A percentile compares a stretch with the other conserved stretches of the same genome.
Conservation (phyloP, 2,888 invertebrate genomes). For the Tetheella fluctuosa region DNA sequence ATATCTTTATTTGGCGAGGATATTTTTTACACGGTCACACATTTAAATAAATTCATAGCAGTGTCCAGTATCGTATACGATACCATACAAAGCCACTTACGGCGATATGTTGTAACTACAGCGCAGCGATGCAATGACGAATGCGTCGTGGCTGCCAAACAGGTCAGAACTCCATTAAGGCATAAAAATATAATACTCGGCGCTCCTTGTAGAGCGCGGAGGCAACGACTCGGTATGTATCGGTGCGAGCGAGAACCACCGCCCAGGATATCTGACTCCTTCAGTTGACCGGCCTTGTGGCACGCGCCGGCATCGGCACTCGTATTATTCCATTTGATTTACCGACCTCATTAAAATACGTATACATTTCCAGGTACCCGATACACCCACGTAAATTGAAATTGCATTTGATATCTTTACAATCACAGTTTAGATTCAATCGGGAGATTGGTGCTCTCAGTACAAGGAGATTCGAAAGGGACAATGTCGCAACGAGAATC, state of each 20-base stretch:
- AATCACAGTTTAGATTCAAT: conserved; percentile 32
- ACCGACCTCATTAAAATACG: conserved; percentile 63
- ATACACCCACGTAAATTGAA: conserved; percentile 41
- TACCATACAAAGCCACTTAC: conserved; percentile 63
- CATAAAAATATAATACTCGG: conserved; percentile 59
- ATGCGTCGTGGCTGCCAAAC: conserved; percentile 56
- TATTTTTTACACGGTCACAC: conserved; percentile 52
- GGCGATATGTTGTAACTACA: conserved; percentile 54
- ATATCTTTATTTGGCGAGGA: conserved; percentile 52
- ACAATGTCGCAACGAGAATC: conserved; percentile 47
- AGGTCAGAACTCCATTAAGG: conserved; percentile 58
- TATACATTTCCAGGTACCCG: conserved; percentile 48
- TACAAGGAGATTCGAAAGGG: conserved; percentile 44
- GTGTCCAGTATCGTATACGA: conserved; percentile 60
- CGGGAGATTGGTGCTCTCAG: conserved; percentile 18
- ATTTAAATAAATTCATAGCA: conserved; percentile 75
- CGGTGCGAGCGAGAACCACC: conserved; percentile 61
- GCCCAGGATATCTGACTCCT: conserved; percentile 64
- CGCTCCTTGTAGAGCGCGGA: conserved; percentile 57
- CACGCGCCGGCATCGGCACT: conserved; percentile 69
- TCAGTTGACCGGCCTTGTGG: conserved; percentile 78
- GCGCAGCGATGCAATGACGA: conserved; percentile 58
- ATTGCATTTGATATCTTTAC: conserved; percentile 33
- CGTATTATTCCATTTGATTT: conserved; percentile 68
- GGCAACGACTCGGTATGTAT: conserved; percentile 29